Evolutionary conservation across 2,888 invertebrate species (phyloP), one percentile per base, ranked within the genome.

Genomic region (Sinelater perroti): DNA sequence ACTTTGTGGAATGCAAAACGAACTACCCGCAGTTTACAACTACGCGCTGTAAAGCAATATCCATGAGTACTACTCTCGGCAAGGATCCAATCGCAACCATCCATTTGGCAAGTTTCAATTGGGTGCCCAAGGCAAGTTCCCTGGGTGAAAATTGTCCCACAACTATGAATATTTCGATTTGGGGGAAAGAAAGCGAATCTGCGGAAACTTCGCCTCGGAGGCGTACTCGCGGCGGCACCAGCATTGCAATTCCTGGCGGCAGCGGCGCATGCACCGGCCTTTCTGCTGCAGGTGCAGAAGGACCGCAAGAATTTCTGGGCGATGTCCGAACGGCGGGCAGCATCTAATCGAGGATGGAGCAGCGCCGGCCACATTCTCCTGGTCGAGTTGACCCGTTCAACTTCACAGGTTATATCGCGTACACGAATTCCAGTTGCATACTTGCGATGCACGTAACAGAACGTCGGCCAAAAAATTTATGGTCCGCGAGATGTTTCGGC

Each of bases 231-330:
- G n/a, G n/a, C n/a, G n/a, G n/a, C n/a, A n/a, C n/a, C n/a, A n/a
- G n/a, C n/a, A n/a, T n/a, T n/a, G n/a, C n/a, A 21, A 24, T 21
- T 24, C 17, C 45, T 28, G n/a, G n/a, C n/a, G n/a, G n/a, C n/a
- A 18, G 10, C 20, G 31, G 31, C 13, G 35, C 13, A 35, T 44
- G 21, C 16, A 26, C 13, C 24, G 21, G 35, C 24, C 31, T 46
- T 46, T 14, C 40, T 24, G 24, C 33, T 51, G 59, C 60, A 64
- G 59, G 61, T 64, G 61, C 58, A 52, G 67, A 70, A 68, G 67
- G 69, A 47, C 71, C 73, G 70, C 72, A 72, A 72, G 73, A 73
- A 76, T 75, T 75, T 75, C 74, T 74, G 72, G 72, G 68, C 75
- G 69, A 72, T 75, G 74, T 71, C 72, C 72, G 75, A 74, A 73